Evolutionary conservation across 2,113 vertebrate genomes (phyloP).

Genomic region (Cephalopholis sonnerati): DNA sequence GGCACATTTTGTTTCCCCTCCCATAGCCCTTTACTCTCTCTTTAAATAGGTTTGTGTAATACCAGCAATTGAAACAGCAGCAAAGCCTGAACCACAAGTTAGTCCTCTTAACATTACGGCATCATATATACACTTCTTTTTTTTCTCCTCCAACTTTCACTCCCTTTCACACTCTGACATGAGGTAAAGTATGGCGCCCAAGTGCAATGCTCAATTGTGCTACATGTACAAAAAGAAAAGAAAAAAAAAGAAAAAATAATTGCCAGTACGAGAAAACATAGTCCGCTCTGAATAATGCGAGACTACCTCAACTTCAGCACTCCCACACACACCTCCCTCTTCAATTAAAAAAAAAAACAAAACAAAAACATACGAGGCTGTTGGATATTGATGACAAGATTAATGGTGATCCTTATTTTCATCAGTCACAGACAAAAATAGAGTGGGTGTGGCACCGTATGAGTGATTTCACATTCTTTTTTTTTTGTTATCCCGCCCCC

Average conservation of each 20-base stretch:
- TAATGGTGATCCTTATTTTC: conserved; percentile 59
- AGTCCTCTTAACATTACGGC: conserved; percentile 70
- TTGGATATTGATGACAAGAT: conserved; percentile 73
- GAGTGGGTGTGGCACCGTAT: conserved; percentile 68
- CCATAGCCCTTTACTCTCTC: conserved; percentile 61
- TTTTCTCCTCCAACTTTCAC: conserved; percentile 32
- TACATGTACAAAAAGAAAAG: conserved; percentile 88
- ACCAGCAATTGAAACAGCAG: conserved; percentile 90
- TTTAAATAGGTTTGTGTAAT: conserved; percentile 73
- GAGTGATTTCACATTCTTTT: conserved; percentile 83
- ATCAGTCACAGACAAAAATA: conserved; percentile 51
- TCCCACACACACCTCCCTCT: background rate
- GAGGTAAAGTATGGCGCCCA: conserved; percentile 95
- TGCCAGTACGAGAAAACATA: conserved; percentile 74
- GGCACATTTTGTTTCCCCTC: conserved; percentile 75
- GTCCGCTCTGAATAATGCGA: conserved; percentile 83
- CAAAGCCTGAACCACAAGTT: conserved; percentile 88
- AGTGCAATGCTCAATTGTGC: conserved; percentile 96
- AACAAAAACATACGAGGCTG: conserved; percentile 15
- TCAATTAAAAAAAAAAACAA: background rate
- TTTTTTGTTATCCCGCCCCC: background rate
- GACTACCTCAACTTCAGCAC: conserved; percentile 71
- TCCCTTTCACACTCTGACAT: conserved; percentile 89
- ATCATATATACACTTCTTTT: conserved; percentile 73
- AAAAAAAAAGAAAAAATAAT: conserved; percentile 64